A percentile compares a stretch with the other conserved stretches of the same genome.
Conservation (phyloP, 2,797 vertebrate genomes). For the Danio albolineatus region DNA sequence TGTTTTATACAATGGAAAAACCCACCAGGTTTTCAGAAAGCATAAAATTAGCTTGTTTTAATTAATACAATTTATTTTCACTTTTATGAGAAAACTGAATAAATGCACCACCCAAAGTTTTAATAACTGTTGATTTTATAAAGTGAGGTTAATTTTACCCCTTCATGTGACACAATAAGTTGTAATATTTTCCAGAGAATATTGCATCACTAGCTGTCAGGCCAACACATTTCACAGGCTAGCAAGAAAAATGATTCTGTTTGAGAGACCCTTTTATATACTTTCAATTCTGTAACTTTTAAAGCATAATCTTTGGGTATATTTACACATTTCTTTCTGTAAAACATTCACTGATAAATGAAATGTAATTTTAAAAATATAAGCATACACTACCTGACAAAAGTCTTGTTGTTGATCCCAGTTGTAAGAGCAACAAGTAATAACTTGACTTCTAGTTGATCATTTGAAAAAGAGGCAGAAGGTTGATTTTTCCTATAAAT, state of each 20-base stretch:
- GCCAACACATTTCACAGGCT: background rate
- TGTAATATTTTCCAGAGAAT: conserved; percentile 36
- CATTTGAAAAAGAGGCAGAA: too few relatives aligned
- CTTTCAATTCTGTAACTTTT: background rate
- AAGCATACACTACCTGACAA: too few relatives aligned
- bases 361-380: background rate
- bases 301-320: background rate
- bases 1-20: conserved; percentile 6
- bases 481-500: too few relatives aligned
- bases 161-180: background rate
- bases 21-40: background rate
- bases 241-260: background rate
- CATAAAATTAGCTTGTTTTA: background rate
- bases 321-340: background rate
- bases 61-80: background rate
- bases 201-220: conserved; percentile 17
- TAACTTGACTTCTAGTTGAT: too few relatives aligned
- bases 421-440: too few relatives aligned
- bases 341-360: background rate
- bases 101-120: background rate
- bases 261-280: background rate
- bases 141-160: background rate
- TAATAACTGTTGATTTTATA: conserved; percentile 27
- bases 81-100: background rate
- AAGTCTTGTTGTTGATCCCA: too few relatives aligned